These are phyloP conservation scores for Protomyctophum bolini DNA, from an alignment of 2,113 vertebrate genomes.

Conservation along the genomic window DNA sequence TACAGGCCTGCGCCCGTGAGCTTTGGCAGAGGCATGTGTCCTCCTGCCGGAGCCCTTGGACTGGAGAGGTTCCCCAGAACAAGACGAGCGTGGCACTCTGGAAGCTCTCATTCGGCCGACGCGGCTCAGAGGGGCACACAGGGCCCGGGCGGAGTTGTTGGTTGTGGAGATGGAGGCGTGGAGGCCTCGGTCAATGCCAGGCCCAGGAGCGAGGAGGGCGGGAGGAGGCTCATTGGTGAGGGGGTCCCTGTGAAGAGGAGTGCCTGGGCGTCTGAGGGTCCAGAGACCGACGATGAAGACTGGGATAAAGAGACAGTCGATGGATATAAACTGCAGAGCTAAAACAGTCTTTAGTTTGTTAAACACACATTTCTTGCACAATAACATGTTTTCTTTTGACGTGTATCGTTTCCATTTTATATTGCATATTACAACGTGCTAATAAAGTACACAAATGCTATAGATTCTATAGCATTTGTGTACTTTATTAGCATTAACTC, in stretches of 20 bases:
- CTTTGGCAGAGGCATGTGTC: not conserved
- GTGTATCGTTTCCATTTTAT: too few relatives aligned
- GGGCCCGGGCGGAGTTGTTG: constrained; percentile 17
- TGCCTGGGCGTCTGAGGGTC: constrained; percentile 77
- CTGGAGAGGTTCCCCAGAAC: constrained; percentile 29
- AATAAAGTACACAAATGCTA: too few relatives aligned
- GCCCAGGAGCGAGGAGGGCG: constrained; percentile 74
- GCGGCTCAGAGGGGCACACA: constrained; percentile 56
- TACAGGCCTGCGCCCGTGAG: not conserved
- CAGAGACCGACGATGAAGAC: constrained; percentile 39
- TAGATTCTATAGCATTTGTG: too few relatives aligned
- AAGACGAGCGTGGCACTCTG: constrained; percentile 75
- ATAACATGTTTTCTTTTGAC: too few relatives aligned
- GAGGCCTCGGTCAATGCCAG: constrained; percentile 12
- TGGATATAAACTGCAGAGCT: too few relatives aligned
- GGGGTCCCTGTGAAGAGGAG: constrained; percentile 77
- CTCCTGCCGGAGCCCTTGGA: constrained; percentile 16
- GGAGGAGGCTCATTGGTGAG: constrained; percentile 31
- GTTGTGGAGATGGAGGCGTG: not conserved
- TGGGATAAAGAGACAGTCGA: too few relatives aligned
- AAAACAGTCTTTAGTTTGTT: too few relatives aligned
- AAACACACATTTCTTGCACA: too few relatives aligned
- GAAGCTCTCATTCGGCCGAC: constrained; percentile 75
- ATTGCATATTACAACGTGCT: too few relatives aligned
- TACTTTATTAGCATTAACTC: too few relatives aligned